Evolutionary conservation across 2,888 invertebrate genomes (phyloP).

Genomic region (Plagodis pulveraria): DNA sequence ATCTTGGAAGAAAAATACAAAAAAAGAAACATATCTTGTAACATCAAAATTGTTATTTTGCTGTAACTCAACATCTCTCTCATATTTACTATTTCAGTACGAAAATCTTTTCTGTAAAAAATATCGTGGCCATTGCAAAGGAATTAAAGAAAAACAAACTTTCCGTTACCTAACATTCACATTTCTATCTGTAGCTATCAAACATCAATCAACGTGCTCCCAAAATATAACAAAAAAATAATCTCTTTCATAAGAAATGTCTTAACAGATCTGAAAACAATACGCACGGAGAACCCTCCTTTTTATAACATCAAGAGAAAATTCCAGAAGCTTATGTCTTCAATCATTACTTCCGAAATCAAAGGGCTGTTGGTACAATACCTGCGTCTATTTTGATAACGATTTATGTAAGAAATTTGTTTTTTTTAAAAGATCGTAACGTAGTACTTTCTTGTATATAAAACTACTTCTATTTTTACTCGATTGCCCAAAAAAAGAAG

Average conservation of each 20-base stretch:
- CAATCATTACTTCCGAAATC: conserved; percentile 31
- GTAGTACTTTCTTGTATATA: neutral
- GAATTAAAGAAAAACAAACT: no score
- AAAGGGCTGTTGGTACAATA: conserved; percentile 20
- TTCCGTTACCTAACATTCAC: no score
- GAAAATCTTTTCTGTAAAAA: no score
- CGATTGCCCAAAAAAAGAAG: no score
- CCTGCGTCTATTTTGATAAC: conserved; percentile 5
- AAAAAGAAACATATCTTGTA: no score
- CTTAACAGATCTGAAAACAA: conserved; percentile 19
- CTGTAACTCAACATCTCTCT: no score
- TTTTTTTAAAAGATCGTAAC: neutral
- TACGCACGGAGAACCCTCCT: conserved; percentile 13
- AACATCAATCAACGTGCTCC: conserved; percentile 16
- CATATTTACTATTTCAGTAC: no score
- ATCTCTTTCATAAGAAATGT: conserved; percentile 6
- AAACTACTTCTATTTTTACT: no score
- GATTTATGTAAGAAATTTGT: neutral
- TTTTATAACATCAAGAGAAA: conserved; percentile 21
- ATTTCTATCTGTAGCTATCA: neutral
- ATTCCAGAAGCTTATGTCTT: conserved; percentile 23
- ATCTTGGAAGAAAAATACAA: no score
- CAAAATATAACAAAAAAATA: conserved; percentile 6
- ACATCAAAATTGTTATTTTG: no score
- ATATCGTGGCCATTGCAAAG: no score